Evolutionary conservation across 2,113 vertebrate species (phyloP), one percentile per base, ranked within the genome.

Genomic region (Numenius arquata): DNA sequence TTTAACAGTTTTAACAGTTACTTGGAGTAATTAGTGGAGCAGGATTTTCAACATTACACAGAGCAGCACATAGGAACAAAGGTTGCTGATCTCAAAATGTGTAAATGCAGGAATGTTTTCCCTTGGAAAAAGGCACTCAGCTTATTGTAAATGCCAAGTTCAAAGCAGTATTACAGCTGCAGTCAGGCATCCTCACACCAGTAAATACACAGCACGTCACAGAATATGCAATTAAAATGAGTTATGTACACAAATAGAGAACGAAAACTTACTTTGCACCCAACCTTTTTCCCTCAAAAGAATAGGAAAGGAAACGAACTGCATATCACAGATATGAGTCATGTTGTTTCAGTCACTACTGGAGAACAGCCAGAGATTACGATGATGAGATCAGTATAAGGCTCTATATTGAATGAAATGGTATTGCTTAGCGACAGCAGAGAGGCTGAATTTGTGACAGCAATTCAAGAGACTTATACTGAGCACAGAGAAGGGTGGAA

Each of bases 341-440:
- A 90, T 22, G 81, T 81, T 91, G 53, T 65, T 96, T 90, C 45
- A 80, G 88, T 85, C 47, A 25, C 59, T 93, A 9, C 67, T 88
- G 85, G 91, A 94, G 87, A 85, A 76, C 32, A 83, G 71, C 50
- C 38, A 70, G 82, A 88, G 78, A 88, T 96, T 91, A 34, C 45
- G 53, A 20, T 70, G 43, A 93, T 93, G 95, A 92, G 75, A 85
- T 94, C 82, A 84, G 85, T 86, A 15, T 59, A 86, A 94, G 52
- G 56, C 75, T 90, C 74, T 63, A 2, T 74, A 43, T 61, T 50
- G 30, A 61, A 83, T 77, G 30, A 74, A 96, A 88, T 86, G 56
- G 38, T 36, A 93, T 92, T 86, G 41, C 93, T 89, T 89, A 84
- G 86, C 0, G 38, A 78, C 89, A 89, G 80, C 83, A 86, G 55